A percentile compares a stretch with the other conserved stretches of the same genome.
Evolutionary conservation across 2,113 vertebrate genomes (phyloP).

Genomic region (Columba janthina): DNA sequence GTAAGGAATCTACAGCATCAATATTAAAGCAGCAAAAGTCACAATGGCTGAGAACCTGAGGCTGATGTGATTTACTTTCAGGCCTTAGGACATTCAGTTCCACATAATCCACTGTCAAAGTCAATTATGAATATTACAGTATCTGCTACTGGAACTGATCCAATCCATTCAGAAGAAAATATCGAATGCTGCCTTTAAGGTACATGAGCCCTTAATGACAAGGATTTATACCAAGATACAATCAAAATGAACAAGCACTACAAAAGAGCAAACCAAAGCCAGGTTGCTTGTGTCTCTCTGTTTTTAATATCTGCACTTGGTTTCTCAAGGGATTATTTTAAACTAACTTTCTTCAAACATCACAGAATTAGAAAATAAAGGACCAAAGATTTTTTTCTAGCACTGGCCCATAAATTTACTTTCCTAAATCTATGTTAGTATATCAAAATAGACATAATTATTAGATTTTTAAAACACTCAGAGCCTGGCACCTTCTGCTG

Average conservation of each 20-base stretch:
- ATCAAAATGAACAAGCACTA: slow-evolving; percentile 49
- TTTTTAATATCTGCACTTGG: background rate
- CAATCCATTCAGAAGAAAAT: slow-evolving; percentile 48
- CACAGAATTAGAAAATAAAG: background rate
- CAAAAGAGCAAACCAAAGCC: slow-evolving; percentile 32
- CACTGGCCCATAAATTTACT: background rate
- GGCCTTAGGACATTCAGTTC: slow-evolving; percentile 31
- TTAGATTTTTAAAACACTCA: background rate
- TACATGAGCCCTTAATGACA: slow-evolving; percentile 1
- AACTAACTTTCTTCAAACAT: slow-evolving; percentile 23
- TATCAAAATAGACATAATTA: background rate
- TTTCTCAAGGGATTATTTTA: slow-evolving; percentile 7
- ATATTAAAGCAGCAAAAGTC: background rate
- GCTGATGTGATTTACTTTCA: slow-evolving; percentile 38
- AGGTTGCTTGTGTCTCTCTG: background rate
- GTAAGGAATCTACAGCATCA: background rate
- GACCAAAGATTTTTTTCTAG: background rate
- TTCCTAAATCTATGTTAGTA: background rate
- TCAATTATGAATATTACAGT: slow-evolving; percentile 54
- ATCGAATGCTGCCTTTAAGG: slow-evolving; percentile 29
- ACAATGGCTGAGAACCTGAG: background rate
- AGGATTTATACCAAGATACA: slow-evolving; percentile 37
- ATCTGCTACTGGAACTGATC: slow-evolving; percentile 9
- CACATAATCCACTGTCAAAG: slow-evolving; percentile 39
- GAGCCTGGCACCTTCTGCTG: background rate